Percentiles rank a stretch among this genome's conserved stretches.
These are phyloP conservation scores for Epistrophe grossulariae DNA, from an alignment of 2,888 invertebrate genomes.

Conservation along the genomic window DNA sequence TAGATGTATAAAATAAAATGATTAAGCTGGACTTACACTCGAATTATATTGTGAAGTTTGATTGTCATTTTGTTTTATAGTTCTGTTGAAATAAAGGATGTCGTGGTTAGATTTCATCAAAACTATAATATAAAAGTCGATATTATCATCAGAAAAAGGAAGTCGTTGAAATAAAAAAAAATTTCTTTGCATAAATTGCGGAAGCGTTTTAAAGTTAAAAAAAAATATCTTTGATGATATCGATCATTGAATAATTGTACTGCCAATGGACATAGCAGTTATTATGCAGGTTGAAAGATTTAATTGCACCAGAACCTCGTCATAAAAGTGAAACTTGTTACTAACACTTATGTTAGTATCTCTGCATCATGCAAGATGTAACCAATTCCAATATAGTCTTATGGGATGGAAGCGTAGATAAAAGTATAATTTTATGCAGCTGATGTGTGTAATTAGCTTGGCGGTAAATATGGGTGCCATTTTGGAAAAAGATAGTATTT, in stretches of 20 bases:
- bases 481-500: too few species aligned
- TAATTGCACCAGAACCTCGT: neutral
- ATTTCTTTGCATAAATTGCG: neutral
- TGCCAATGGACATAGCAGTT: neutral
- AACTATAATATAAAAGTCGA: neutral
- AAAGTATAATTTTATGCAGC: neutral
- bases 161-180: slow-evolving; percentile 19
- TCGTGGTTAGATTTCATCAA: slow-evolving; percentile 40
- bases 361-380: neutral
- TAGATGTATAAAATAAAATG: neutral
- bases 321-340: neutral
- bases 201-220: neutral
- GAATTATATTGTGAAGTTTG: slow-evolving; percentile 10
- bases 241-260: neutral
- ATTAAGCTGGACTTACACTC: slow-evolving; percentile 5
- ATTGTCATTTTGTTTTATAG: slow-evolving; percentile 23
- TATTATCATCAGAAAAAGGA: slow-evolving; percentile 22
- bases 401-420: neutral
- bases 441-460: too few species aligned
- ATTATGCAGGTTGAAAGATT: neutral
- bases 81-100: slow-evolving; percentile 39
- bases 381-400: neutral
- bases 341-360: neutral
- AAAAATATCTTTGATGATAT: neutral
- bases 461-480: too few species aligned